phyloP scores from a whole-genome alignment of 1,140 invertebrate species.

The Coptotermes formosanus region DNA sequence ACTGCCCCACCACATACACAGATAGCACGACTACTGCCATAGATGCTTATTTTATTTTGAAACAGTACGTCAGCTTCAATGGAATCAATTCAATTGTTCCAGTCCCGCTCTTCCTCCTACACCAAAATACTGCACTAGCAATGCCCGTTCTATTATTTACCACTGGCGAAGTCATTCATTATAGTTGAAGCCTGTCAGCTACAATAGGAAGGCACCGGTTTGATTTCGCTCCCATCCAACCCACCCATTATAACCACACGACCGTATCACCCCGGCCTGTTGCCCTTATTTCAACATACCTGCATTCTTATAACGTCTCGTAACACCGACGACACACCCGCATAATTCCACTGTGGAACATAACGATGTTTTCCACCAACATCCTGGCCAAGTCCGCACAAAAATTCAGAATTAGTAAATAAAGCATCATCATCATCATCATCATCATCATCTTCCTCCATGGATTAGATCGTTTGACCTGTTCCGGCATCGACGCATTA shows the following conservation, averaged over 20 bases:
- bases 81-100: background rate
- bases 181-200: background rate
- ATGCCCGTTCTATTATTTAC: background rate
- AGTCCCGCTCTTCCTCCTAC: background rate
- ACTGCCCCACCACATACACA: background rate
- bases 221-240: background rate
- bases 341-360: too few species aligned
- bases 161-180: background rate
- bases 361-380: too few species aligned
- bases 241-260: background rate
- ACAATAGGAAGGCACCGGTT: background rate
- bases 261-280: background rate
- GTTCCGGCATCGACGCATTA: too few species aligned
- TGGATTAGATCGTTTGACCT: too few species aligned
- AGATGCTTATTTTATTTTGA: background rate
- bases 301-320: too few species aligned
- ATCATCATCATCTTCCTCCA: too few species aligned
- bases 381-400: too few species aligned
- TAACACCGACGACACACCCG: too few species aligned
- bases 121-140: slow-evolving; percentile 10
- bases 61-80: background rate
- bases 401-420: too few species aligned
- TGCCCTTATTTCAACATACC: background rate
- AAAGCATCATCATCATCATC: too few species aligned
- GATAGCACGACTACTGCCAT: background rate